Evolutionary conservation across 53 echinoderm and acorn worm species (phyloP).

Genomic region (Echinarachnius parma): DNA sequence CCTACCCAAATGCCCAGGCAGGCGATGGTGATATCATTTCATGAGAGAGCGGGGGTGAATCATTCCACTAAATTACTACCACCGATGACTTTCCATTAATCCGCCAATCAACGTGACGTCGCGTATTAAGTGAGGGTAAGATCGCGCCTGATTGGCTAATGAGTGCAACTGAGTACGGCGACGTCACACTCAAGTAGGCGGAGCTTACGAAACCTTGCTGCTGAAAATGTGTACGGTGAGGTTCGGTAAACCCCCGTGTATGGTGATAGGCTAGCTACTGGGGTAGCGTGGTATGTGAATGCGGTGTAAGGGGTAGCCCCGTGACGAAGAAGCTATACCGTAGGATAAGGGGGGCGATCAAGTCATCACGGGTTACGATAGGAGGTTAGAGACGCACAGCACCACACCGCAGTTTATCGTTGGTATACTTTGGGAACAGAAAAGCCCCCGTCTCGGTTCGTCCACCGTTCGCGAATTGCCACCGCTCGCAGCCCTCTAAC

Average conservation of each 20-base stretch:
- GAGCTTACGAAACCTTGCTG: conserved; percentile 8
- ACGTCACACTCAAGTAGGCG: conserved; percentile 38
- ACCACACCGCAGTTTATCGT: background rate
- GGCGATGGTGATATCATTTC: conserved; percentile 25
- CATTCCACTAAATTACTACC: conserved; percentile 14
- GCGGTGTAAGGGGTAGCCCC: conserved; percentile 7
- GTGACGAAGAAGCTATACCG: background rate
- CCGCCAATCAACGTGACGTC: conserved; percentile 33
- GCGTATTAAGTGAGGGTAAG: conserved; percentile 22
- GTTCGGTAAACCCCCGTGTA: conserved; percentile 10
- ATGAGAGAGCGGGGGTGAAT: background rate
- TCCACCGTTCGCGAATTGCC: too few relatives aligned
- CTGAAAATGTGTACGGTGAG: background rate
- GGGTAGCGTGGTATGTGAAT: conserved; percentile 32
- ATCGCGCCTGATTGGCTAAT: conserved; percentile 8
- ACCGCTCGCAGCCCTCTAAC: conserved; percentile 32
- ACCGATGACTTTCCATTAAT: background rate
- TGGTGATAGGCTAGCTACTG: conserved; percentile 16
- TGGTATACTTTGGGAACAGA: background rate
- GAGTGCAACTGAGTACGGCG: conserved; percentile 26
- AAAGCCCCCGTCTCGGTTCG: background rate
- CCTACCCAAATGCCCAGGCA: background rate
- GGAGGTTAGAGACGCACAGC: conserved; percentile 32
- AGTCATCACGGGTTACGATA: conserved; percentile 23
- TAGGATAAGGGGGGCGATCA: conserved; percentile 23